A percentile compares a stretch with the other conserved stretches of the same genome.
Evolutionary conservation across 2,113 vertebrate genomes (phyloP).

Genomic region (Todiramphus chloris): DNA sequence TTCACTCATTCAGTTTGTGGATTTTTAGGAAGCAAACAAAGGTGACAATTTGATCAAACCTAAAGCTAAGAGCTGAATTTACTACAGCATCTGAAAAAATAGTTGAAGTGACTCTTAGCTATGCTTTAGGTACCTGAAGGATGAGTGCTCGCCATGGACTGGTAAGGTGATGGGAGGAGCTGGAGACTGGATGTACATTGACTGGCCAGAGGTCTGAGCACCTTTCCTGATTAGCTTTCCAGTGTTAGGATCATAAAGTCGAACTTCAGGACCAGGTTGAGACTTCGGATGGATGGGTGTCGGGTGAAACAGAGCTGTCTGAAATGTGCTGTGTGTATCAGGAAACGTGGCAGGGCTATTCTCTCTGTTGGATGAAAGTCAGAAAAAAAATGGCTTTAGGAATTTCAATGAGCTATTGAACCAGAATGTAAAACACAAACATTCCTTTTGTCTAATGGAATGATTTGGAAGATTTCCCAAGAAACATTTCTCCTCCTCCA

Average conservation of each 20-base stretch:
- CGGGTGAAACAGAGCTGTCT: constrained; percentile 81
- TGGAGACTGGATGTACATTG: constrained; percentile 76
- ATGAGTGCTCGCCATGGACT: constrained; percentile 79
- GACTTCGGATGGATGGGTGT: constrained; percentile 81
- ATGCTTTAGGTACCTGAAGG: constrained; percentile 84
- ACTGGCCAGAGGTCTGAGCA: constrained; percentile 60
- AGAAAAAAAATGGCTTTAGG: not conserved
- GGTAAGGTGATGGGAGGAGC: constrained; percentile 72
- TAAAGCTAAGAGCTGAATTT: not conserved
- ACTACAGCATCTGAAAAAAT: not conserved
- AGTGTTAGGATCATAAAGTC: constrained; percentile 90
- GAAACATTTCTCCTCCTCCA: not conserved
- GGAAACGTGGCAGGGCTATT: constrained; percentile 85
- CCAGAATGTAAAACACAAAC: rapidly evolving
- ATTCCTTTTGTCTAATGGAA: not conserved
- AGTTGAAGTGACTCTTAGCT: not conserved
- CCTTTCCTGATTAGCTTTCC: constrained; percentile 92
- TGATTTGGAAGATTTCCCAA: not conserved
- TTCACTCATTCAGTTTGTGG: not conserved
- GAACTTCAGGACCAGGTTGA: constrained; percentile 78
- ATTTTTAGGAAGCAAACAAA: not conserved
- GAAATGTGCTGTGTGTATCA: constrained; percentile 76
- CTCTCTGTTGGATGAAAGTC: constrained; percentile 73
- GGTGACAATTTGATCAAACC: not conserved
- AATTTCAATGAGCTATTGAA: not conserved